Evolutionary conservation across 37 sponge, comb jelly and placozoan genomes (phyloP), one percentile per base, ranked within the genome.

Genomic region (Ianthella basta): DNA sequence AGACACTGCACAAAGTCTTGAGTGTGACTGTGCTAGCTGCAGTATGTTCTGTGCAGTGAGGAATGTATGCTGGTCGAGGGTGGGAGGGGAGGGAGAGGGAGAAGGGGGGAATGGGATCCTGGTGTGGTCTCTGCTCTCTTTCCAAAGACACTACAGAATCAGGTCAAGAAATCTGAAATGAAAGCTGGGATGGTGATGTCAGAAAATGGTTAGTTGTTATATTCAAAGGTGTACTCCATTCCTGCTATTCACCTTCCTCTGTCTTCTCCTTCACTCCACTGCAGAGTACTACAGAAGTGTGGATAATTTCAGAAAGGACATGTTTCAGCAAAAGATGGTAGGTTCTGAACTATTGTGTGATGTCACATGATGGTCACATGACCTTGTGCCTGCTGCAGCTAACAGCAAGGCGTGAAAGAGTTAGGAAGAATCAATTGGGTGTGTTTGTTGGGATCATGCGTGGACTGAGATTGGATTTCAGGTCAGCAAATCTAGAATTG

Each of bases 151-250:
- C 32, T 75, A 36, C 78, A 75, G 40, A 41, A 24, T 38, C 78
- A 41, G 37, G 44, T 75, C 21, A 75, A 36, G 53, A 75, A 75
- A 41, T 75, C 78, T 40, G 78, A 75, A 75, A 40, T 75, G 21
- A 75, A 75, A 75, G 73, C 41, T 72, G 78, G 40, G 40, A 75
- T 75, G 78, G 54, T 40, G 40, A 40, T 75, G 78, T 25, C 78
- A 14, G 78, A 75, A 41, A 50, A 75, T 75, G 78, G 78, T 75
- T 23, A 10, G 54, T 41, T 19, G 25, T 21, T 29, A n/a, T n/a
- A n/a, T n/a, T n/a, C n/a, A n/a, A n/a, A n/a, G n/a, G n/a, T n/a
- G n/a, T n/a, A n/a, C n/a, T n/a, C n/a, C n/a, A n/a, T n/a, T n/a
- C n/a, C n/a, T n/a, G n/a, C n/a, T n/a, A n/a, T n/a, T n/a, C 50